Base-by-base conservation (phyloP, 2,797 vertebrate species). In the Channallabes apus region DNA sequence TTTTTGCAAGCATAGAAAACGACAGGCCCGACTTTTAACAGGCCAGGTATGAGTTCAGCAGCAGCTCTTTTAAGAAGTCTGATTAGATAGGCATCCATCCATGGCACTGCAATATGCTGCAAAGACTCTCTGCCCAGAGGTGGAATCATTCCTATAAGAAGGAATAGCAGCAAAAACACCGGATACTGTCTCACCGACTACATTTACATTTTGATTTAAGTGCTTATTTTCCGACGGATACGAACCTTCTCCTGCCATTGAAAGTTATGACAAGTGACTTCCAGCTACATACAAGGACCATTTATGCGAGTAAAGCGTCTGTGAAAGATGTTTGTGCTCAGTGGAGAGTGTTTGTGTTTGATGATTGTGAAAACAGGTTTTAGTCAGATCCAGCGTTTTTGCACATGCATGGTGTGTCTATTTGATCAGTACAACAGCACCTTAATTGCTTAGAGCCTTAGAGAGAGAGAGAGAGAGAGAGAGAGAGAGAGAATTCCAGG, bases 381-480 rank as follows among this genome's bases (percentile, higher is more conserved):
- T 67, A 61, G 51, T 64, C 59, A 75, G 75, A 82, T 71, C 18
- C 41, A 79, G 62, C 6, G 22, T 72, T 87, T 54, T 86, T 86
- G 61, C 91, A 88, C 88, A 91, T 89, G 90, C 91, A 91, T 93
- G 89, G 92, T 90, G 90, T 91, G 91, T 93, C 90, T 93, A 90
- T 94, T 94, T 94, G 93, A 94, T 95, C 94, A 93, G 93, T 92
- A 92, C 91, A 89, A 90, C 91, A 85, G 91, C 88, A 88, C 90
- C 92, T 94, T 94, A 94, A 94, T 94, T 94, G 92, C 93, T 94
- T 94, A 93, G 93, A 94, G 93, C 92, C 92, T 93, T 90, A 91
- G 91, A 75, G 41, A 82, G 61, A 69, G 32, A 78, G n/a, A n/a
- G n/a, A 41, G 35, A 41, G 67, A 69, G 29, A 35, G 32, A 69